A percentile compares a stretch with the other conserved stretches of the same genome.
phyloP scores from a whole-genome alignment of 2,113 vertebrate genomes.

The Boulengeromyrus knoepffleri region DNA sequence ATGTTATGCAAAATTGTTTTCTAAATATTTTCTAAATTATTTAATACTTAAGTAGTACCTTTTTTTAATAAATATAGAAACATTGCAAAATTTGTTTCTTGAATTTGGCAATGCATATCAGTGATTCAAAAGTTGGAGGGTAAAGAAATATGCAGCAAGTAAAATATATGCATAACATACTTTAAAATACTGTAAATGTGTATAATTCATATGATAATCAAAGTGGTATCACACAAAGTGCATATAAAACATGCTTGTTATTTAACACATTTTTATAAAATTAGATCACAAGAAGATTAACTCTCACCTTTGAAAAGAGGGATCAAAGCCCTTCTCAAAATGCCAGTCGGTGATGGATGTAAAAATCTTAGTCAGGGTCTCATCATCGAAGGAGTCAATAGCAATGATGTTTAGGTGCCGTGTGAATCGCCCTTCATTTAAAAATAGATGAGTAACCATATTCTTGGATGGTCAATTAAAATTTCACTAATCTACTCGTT shows the following conservation, averaged over 20 bases:
- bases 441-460: background rate
- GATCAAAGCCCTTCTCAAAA: constrained; percentile 77
- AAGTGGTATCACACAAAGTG: background rate
- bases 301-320: constrained; percentile 67
- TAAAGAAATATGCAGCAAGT: background rate
- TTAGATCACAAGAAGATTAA: background rate
- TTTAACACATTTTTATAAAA: background rate
- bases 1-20: background rate
- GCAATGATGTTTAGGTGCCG: constrained; percentile 80
- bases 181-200: background rate
- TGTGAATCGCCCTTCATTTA: constrained; percentile 74
- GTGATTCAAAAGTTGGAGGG: background rate
- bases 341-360: constrained; percentile 81
- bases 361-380: constrained; percentile 79
- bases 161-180: background rate
- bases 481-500: background rate
- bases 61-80: background rate
- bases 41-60: background rate
- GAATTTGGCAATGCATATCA: background rate
- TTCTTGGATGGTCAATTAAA: background rate
- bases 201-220: background rate
- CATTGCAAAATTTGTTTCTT: background rate
- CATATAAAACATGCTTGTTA: background rate
- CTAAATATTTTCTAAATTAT: background rate
- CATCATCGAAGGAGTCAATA: constrained; percentile 78